Evolutionary conservation across 2,113 vertebrate genomes (phyloP), one percentile per base, ranked within the genome.

Genomic region (Xenotilapia caudafasciata): DNA sequence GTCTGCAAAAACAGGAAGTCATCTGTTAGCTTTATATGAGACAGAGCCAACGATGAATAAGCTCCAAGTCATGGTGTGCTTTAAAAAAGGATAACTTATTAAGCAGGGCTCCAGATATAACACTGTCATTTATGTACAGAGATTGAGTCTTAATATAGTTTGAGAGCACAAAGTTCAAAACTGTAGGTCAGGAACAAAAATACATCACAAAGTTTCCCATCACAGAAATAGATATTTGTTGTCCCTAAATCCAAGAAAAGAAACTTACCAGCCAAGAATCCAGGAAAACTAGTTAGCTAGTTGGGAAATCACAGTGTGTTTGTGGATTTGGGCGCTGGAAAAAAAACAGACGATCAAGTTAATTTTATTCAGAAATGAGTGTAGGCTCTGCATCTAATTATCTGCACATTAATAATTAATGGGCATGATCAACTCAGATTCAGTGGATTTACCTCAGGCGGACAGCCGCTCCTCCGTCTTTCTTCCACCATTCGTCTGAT

Each of bases 401-500:
- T 83, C 84, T 90, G 88, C 8, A 56, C 53, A 62, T 83, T 86
- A 83, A 88, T 84, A 80, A 33, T 89, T 60, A 68, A 86, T 54
- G 28, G 73, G 79, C 56, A 83, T 73, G 35, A 90, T 93, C 12
- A 92, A 90, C 73, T 92, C 79, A 88, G 87, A 94, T 88, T 87
- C 38, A 85, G 82, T 88, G 87, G 70, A 93, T 90, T 95, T 96
- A 96, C 95, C 95, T 96, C 90, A 23, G 81, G 86, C 55, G 70
- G 92, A 82, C 14, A 86, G 92, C 42, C 73, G 93, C 93, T 95
- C 92, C 94, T 94, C 84, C 88, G 33, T 90, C 91, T 92, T 84
- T 93, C 92, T 82, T 92, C 91, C 84, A 90, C 65, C 82, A 90
- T 92, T 92, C 93, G 82, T 94, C 94, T 91, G 88, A 95, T 94